These are phyloP conservation scores for Anarhynchus alexandrinus DNA, from an alignment of 2,113 vertebrate genomes.

Conservation along the genomic window DNA sequence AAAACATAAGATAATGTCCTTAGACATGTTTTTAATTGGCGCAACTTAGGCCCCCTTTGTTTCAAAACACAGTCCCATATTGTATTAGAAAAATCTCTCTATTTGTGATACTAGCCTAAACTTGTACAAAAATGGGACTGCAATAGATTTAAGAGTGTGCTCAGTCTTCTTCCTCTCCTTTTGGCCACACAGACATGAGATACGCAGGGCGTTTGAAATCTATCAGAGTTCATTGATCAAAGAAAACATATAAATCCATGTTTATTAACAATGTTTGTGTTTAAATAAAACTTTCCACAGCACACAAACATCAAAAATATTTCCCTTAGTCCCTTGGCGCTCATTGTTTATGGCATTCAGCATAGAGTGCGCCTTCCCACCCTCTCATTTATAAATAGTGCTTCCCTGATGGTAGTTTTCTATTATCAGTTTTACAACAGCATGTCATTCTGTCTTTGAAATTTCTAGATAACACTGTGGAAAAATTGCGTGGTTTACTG, in stretches of 20 bases:
- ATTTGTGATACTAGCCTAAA: background rate
- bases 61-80: background rate
- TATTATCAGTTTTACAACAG: conserved; percentile 31
- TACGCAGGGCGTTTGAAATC: background rate
- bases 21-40: background rate
- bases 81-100: background rate
- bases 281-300: conserved; percentile 29
- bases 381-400: conserved; percentile 36
- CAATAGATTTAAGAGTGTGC: background rate
- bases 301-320: conserved; percentile 20
- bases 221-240: conserved; percentile 27
- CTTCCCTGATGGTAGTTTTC: background rate
- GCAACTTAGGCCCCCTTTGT: background rate
- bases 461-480: conserved; percentile 12
- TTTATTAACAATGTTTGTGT: conserved; percentile 48
- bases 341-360: conserved; percentile 38
- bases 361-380: background rate
- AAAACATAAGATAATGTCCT: background rate
- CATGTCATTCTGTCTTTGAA: background rate
- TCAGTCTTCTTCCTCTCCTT: background rate
- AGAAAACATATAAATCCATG: conserved; percentile 23
- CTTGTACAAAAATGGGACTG: background rate
- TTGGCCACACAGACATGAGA: background rate
- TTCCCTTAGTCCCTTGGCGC: background rate
- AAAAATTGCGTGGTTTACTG: background rate